Percentiles rank a stretch among this genome's conserved stretches.
These are phyloP conservation scores for Bambusicola thoracicus DNA, from an alignment of 2,113 vertebrate genomes.

Conservation along the genomic window DNA sequence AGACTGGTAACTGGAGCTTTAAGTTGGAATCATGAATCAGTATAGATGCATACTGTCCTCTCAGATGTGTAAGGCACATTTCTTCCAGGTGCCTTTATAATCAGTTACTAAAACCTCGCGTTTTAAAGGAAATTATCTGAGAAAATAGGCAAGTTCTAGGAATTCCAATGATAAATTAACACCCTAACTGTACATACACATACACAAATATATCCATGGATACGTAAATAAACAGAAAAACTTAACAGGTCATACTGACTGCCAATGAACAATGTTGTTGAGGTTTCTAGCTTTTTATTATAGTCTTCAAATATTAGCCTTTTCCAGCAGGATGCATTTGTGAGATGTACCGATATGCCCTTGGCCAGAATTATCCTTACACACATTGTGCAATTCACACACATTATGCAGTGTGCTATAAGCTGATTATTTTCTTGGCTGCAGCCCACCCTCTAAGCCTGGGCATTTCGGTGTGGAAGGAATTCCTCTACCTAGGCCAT, in stretches of 20 bases:
- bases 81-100: not conserved
- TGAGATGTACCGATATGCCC: slow-evolving; percentile 4
- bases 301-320: not conserved
- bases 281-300: not conserved
- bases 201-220: not conserved
- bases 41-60: not conserved
- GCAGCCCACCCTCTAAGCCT: slow-evolving; percentile 3
- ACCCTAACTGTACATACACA: not conserved
- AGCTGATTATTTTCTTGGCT: slow-evolving; percentile 52
- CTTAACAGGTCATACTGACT: not conserved
- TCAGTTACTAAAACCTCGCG: not conserved
- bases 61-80: not conserved
- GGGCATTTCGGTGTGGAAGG: not conserved
- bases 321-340: not conserved
- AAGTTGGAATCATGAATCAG: not conserved
- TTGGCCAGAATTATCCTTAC: slow-evolving; percentile 38
- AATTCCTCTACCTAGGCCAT: slow-evolving; percentile 14
- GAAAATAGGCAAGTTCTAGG: not conserved
- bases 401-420: slow-evolving; percentile 1
- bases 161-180: not conserved
- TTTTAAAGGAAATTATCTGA: not conserved
- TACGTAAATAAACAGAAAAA: not conserved
- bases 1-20: not conserved
- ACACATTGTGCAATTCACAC: not conserved
- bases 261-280: not conserved